Evolutionary conservation across 2,113 vertebrate genomes (phyloP).

Genomic region (Phoenicopterus ruber): DNA sequence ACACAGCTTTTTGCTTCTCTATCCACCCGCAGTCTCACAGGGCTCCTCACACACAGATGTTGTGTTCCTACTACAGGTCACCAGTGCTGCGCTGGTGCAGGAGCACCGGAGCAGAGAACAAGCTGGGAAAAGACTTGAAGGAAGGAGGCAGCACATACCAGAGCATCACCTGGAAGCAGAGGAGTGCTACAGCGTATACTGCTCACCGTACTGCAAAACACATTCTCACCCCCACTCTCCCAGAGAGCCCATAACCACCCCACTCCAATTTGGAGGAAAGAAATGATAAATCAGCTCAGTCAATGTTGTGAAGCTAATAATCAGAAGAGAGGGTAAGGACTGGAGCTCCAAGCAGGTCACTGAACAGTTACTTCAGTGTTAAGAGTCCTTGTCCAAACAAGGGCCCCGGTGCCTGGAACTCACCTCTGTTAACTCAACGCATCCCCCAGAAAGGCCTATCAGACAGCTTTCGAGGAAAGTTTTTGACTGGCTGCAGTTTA

Average conservation of each 20-base stretch:
- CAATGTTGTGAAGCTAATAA: neutral
- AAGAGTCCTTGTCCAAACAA: neutral
- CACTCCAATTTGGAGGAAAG: neutral
- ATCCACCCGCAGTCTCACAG: neutral
- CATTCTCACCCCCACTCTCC: accelerated
- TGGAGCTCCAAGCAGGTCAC: neutral
- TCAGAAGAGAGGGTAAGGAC: neutral
- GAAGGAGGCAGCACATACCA: neutral
- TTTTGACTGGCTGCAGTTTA: neutral
- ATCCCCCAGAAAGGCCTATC: neutral
- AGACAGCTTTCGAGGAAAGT: neutral
- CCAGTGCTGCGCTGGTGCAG: neutral
- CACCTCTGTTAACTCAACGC: neutral
- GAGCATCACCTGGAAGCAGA: neutral
- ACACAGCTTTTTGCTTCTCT: neutral
- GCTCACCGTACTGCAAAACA: neutral
- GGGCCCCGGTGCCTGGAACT: neutral
- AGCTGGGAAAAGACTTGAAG: neutral
- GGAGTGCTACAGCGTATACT: neutral
- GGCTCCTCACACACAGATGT: neutral
- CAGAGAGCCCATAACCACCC: neutral
- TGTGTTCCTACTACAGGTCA: neutral
- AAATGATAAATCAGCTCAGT: neutral
- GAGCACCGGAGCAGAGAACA: neutral
- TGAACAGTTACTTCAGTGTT: neutral